Evolutionary conservation across 2,888 invertebrate species (phyloP).

Genomic region (Lithodes maja): DNA sequence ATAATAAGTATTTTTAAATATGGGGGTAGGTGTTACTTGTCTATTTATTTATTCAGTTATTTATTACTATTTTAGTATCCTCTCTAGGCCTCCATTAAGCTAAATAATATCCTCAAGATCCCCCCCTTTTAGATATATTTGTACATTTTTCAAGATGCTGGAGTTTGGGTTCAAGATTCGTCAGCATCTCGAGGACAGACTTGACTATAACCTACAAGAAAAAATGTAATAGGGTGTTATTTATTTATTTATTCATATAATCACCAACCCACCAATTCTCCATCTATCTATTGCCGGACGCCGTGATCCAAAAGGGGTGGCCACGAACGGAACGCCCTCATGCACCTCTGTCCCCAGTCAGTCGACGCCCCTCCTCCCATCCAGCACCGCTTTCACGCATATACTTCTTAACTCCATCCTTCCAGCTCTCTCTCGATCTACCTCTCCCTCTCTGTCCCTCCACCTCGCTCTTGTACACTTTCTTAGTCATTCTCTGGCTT

Average conservation of each 20-base stretch:
- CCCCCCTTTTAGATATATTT: too few species aligned
- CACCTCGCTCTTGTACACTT: neutral
- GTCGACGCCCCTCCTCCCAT: neutral
- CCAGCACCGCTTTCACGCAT: neutral
- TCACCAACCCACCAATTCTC: neutral
- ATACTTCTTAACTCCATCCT: neutral
- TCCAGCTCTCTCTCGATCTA: neutral
- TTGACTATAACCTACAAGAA: too few species aligned
- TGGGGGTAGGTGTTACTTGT: too few species aligned
- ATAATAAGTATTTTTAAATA: neutral
- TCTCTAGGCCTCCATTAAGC: too few species aligned
- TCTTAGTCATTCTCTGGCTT: neutral
- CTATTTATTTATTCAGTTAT: too few species aligned
- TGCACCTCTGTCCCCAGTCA: neutral
- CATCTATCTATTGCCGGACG: neutral
- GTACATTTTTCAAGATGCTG: too few species aligned
- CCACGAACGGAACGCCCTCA: neutral
- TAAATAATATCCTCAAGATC: too few species aligned
- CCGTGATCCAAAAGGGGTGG: neutral
- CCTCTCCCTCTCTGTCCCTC: neutral
- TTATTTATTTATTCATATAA: too few species aligned
- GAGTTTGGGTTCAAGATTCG: too few species aligned
- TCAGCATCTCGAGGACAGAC: too few species aligned
- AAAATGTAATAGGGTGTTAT: too few species aligned
- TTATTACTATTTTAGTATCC: too few species aligned